Base-by-base conservation (phyloP, 92 coral and sea anemone species). In the Parazoanthus darwini region DNA sequence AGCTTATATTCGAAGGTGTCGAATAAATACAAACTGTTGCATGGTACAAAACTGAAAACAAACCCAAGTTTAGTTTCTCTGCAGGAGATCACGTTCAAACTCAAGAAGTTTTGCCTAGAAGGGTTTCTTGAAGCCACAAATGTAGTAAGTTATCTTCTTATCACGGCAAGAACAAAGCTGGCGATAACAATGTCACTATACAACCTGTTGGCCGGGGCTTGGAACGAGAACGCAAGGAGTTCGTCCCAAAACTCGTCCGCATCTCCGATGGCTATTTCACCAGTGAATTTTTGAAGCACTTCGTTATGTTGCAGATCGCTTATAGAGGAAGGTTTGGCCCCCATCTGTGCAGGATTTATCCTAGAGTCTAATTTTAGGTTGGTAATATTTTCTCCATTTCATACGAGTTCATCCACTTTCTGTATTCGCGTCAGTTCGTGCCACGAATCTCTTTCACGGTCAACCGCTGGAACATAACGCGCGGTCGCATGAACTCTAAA, bases 301-400 rank as follows among this genome's bases (percentile, higher is more conserved):
- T 96, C 91, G 68, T 97, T 97, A 82, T 97, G 97, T 83, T 97
- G 96, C 38, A 97, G 91, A 75, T 97, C 99, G 78, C 98, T 97
- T 35, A 97, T 91, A 36, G 99, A 97, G 58, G 99, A 97, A 82
- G 99, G 99, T 85, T 92, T 95, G 42, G 98, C 98, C 63, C 99
- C 99, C 99, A 97, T 97, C 39, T 26, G 36, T 74, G 44, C 44
- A 48, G 67, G 79, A 72, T 39, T 44, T 22, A 48, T 43, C 67
- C 87, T 20, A 44, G 51, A 84, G 72, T 71, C 67, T 8, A 56
- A 25, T 11, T 4, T 84, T 72, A 84, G 68, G 87, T 84, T 72
- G 87, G 87, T 38, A 84, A 46, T 70, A 84, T 84, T 73, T n/a
- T 35, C 70, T 72, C 78, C 87, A 84, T 84, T n/a, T 66, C n/a